Evolutionary conservation across 30 jellyfish, hydroid and myxozoan genomes (phyloP).

Genomic region (Rhopilema esculentum): DNA sequence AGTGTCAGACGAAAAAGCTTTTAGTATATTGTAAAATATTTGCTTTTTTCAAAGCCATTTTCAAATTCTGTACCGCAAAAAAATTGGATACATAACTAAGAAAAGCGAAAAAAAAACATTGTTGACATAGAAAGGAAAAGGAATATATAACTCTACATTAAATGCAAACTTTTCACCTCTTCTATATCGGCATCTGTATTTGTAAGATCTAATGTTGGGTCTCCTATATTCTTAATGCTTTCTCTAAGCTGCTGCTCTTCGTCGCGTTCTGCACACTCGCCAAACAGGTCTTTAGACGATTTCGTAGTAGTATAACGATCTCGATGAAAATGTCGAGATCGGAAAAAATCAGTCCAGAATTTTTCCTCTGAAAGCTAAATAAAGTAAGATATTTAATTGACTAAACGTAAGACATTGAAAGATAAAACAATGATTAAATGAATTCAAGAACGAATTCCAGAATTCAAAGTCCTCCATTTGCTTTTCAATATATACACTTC

Average conservation of each 20-base stretch:
- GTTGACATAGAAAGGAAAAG: background rate
- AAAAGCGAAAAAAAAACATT: no score
- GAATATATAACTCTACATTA: background rate
- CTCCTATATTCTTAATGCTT: constrained; percentile 32
- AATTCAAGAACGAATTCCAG: no score
- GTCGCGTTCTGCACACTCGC: constrained; percentile 89
- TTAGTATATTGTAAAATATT: no score
- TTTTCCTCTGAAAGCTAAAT: constrained; percentile 85
- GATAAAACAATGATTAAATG: no score
- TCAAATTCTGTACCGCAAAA: no score
- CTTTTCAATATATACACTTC: no score
- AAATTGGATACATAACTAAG: no score
- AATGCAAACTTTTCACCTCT: constrained; percentile 55
- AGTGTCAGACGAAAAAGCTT: no score
- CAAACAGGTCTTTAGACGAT: constrained; percentile 84
- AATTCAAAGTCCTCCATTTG: no score
- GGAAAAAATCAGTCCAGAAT: constrained; percentile 96
- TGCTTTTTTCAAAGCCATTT: no score
- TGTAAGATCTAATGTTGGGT: constrained; percentile 78
- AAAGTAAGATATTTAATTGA: background rate
- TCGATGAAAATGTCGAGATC: constrained; percentile 95
- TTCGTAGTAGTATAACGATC: constrained; percentile 80
- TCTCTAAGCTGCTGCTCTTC: constrained; percentile 83
- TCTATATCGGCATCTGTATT: constrained; percentile 57
- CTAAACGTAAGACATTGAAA: no score